phyloP scores from a whole-genome alignment of 2,797 vertebrate genomes.

The Melanotaenia maccullochi region DNA sequence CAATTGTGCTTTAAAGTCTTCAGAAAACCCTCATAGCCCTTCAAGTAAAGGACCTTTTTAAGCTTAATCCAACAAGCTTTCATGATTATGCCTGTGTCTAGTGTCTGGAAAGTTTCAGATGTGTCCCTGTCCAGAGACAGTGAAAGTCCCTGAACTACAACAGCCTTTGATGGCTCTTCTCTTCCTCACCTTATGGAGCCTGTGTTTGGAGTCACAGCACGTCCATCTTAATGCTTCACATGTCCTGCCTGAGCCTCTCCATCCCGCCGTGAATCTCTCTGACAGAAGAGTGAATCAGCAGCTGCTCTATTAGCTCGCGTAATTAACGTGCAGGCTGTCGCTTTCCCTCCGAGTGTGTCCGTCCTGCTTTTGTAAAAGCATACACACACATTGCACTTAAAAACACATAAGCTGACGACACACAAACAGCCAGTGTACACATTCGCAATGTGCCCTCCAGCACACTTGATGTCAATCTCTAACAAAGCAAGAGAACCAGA shows the following conservation, averaged over 20 bases:
- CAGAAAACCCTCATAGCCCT: neutral
- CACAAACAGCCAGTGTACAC: conserved; percentile 11
- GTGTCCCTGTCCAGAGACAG: conserved; percentile 25
- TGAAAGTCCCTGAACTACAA: conserved; percentile 26
- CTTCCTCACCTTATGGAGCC: conserved; percentile 41
- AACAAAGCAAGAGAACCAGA: conserved; percentile 39
- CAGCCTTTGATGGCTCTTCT: conserved; percentile 23
- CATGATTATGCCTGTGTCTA: neutral
- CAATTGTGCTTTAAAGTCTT: conserved; percentile 18
- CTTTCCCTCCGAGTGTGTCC: conserved; percentile 28
- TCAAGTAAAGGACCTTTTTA: neutral
- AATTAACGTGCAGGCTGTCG: conserved; percentile 65
- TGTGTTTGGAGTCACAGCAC: conserved; percentile 36
- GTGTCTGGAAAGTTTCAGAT: conserved; percentile 14
- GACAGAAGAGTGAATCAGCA: conserved; percentile 62
- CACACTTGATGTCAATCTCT: conserved; percentile 50
- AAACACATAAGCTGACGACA: conserved; percentile 2
- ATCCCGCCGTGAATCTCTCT: conserved; percentile 52
- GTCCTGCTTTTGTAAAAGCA: conserved; percentile 30
- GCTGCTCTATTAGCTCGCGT: conserved; percentile 69
- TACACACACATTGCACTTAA: neutral
- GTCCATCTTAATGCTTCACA: conserved; percentile 52
- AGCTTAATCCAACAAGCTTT: neutral
- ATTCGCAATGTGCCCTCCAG: conserved; percentile 35
- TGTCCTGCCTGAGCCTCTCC: conserved; percentile 30